phyloP scores from a whole-genome alignment of 2,888 invertebrate genomes.

The Drosophila meridionalis region DNA sequence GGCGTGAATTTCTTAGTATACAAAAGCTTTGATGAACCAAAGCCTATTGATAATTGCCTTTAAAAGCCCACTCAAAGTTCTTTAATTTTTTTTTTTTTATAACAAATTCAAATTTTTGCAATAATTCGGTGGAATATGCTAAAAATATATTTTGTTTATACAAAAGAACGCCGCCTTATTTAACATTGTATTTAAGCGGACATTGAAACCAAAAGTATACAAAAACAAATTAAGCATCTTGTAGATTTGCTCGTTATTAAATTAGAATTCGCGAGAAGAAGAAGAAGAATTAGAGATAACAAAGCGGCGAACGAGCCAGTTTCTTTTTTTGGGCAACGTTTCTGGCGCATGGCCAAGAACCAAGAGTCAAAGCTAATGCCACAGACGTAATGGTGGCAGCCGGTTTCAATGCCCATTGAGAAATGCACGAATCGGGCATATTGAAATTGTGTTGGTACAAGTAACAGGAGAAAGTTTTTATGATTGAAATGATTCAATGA shows the following conservation, averaged over 20 bases:
- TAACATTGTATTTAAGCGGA: slow-evolving; percentile 14
- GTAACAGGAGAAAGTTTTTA: neutral
- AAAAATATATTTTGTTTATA: neutral
- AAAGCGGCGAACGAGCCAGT: slow-evolving; percentile 40
- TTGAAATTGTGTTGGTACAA: neutral
- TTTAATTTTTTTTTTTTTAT: neutral
- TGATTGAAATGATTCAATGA: neutral
- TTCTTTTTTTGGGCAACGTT: slow-evolving; percentile 36
- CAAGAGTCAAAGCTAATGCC: slow-evolving; percentile 28
- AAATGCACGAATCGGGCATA: neutral
- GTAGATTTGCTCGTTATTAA: slow-evolving; percentile 47
- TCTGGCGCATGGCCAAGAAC: slow-evolving; percentile 69
- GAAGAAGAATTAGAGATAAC: slow-evolving; percentile 13
- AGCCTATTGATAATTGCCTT: neutral
- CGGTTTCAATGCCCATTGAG: slow-evolving; percentile 42
- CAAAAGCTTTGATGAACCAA: neutral
- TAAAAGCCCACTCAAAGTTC: neutral
- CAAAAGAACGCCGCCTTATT: slow-evolving; percentile 3
- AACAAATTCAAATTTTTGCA: neutral
- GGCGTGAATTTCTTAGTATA: neutral
- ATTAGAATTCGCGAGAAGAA: slow-evolving; percentile 41
- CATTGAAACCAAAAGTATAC: slow-evolving; percentile 23
- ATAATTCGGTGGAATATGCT: neutral
- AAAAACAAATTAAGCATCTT: slow-evolving; percentile 34
- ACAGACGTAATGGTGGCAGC: slow-evolving; percentile 51